Base-by-base conservation (phyloP, 2,113 vertebrate species). In the Anser brachyrhynchus region DNA sequence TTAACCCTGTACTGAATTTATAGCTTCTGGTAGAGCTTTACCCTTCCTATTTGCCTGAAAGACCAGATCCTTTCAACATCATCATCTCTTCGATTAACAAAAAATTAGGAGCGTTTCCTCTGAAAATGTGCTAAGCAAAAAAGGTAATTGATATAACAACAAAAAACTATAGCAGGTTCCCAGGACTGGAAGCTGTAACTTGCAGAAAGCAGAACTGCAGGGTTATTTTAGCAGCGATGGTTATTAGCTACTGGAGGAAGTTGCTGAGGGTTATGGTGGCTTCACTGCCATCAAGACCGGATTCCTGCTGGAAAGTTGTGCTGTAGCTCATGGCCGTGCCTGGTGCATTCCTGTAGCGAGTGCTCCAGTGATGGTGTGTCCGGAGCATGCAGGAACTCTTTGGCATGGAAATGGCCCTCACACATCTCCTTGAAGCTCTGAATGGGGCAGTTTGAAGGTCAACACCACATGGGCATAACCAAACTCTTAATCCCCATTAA, bases 321-420 rank as follows among this genome's bases (percentile, higher is more conserved):
- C 25, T 17, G 5, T 35, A 76, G 43, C 15, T 22, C 0, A 4
- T 65, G 17, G 13, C 0, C 3, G 11, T 70, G 61, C 22, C 46
- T 1, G 2, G 55, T 0, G 0, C 5, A 1, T 82, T 91, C 46
- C 74, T 0, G 2, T 44, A 66, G 58, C 13, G 16, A 18, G 37
- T 10, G 20, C 37, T 31, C 19, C 37, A 39, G 28, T 57, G 52
- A 9, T 2, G 3, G 4, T 29, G 35, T 65, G 20, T 49, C 71
- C 1, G 3, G 39, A 87, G 67, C 41, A 14, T 2, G 2, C 17
- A 31, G 64, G 13, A 49, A 65, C 15, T 43, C 15, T 31, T 52
- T 74, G 51, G 52, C 37, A 20, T 14, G 51, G 39, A 70, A 6
- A 37, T 66, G 55, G 0, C 31, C 41, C 31, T 87, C 51, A 5